Evolutionary conservation across 2,113 vertebrate species (phyloP).

Genomic region (Neogobius melanostomus): DNA sequence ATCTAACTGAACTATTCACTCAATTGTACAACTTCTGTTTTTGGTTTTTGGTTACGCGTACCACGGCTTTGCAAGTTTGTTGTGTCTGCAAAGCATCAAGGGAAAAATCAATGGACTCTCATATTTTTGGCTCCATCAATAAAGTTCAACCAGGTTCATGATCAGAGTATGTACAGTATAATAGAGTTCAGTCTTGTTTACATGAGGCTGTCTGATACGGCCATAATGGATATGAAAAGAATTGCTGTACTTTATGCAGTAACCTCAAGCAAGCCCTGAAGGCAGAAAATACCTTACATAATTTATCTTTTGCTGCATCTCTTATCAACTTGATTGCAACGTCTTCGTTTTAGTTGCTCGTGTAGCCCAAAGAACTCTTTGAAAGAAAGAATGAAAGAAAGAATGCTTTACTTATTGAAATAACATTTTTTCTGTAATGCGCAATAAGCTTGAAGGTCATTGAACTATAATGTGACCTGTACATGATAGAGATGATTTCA

Average conservation of each 20-base stretch:
- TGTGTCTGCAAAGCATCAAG: slow-evolving; percentile 50
- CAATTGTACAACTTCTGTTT: not conserved
- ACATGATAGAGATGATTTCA: too few species aligned
- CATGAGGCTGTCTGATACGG: not conserved
- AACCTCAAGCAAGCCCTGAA: not conserved
- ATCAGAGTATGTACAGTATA: not conserved
- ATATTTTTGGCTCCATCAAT: slow-evolving; percentile 55
- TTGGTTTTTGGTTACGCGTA: slow-evolving; percentile 4
- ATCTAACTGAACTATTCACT: not conserved
- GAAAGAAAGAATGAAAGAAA: too few species aligned
- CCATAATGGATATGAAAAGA: not conserved
- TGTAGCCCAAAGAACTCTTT: not conserved
- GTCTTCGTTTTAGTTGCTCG: not conserved
- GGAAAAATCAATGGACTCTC: slow-evolving; percentile 59
- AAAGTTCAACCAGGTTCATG: slow-evolving; percentile 20
- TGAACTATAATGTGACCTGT: too few species aligned
- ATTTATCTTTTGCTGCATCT: not conserved
- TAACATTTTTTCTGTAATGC: too few species aligned
- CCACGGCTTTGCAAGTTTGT: slow-evolving; percentile 38
- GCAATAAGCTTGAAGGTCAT: too few species aligned
- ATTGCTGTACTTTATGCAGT: not conserved
- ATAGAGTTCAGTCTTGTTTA: not conserved
- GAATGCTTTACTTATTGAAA: too few species aligned
- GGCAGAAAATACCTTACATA: not conserved
- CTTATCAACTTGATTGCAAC: not conserved